Percentiles rank a stretch among this genome's conserved stretches.
Evolutionary conservation across 2,888 invertebrate genomes (phyloP).

Genomic region (Crossocerus cetratus): DNA sequence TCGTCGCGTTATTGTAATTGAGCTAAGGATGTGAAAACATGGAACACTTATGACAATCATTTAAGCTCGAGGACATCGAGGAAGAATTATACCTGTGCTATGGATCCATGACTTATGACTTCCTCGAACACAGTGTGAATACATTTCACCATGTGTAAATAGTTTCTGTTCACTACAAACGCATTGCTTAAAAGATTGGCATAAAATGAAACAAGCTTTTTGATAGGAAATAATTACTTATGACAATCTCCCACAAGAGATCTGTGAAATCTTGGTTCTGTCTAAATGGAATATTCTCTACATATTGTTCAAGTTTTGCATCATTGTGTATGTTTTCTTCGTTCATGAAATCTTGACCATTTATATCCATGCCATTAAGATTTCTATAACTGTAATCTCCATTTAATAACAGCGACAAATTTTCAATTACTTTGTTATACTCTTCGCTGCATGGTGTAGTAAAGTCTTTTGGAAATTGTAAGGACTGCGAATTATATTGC

Average conservation of each 20-base stretch:
- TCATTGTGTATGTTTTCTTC: constrained; percentile 44
- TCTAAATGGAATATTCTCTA: constrained; percentile 52
- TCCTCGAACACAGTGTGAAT: constrained; percentile 57
- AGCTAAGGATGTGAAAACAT: constrained; percentile 19
- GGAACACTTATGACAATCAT: constrained; percentile 6
- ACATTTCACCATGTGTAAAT: constrained; percentile 57
- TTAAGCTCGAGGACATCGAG: constrained; percentile 28
- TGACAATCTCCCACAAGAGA: constrained; percentile 60
- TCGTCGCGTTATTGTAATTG: constrained; percentile 57
- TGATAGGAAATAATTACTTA: constrained; percentile 36
- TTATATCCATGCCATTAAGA: not conserved
- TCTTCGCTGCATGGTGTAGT: constrained; percentile 49
- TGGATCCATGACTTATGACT: constrained; percentile 46
- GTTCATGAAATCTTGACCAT: constrained; percentile 19
- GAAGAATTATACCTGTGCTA: constrained; percentile 55
- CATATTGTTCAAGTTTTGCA: constrained; percentile 45
- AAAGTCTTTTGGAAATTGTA: constrained; percentile 57
- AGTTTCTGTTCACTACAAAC: constrained; percentile 32
- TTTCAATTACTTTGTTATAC: constrained; percentile 36
- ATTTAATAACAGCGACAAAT: constrained; percentile 54
- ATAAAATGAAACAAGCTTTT: not conserved
- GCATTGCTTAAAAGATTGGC: constrained; percentile 7
- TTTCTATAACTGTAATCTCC: constrained; percentile 40
- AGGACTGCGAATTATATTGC: constrained; percentile 30
- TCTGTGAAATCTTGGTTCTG: constrained; percentile 65